Conservation (phyloP, 2,113 vertebrate species). For the Aspidoscelis tigris region DNA sequence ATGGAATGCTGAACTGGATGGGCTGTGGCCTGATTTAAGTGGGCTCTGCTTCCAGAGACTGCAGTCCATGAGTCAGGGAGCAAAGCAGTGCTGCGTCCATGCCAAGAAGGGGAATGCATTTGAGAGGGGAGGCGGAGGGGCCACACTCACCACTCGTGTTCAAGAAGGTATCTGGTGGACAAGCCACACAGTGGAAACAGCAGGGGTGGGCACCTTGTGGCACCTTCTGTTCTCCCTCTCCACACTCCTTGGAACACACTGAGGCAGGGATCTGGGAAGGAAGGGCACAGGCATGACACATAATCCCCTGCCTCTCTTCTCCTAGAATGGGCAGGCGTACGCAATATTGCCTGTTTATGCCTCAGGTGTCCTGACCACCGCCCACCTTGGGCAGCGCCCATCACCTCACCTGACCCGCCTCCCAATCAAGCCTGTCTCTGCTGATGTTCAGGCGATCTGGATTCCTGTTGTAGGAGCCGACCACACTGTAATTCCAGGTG, state of each 20-base stretch:
- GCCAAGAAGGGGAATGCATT: not conserved
- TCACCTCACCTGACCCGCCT: slow-evolving; percentile 59
- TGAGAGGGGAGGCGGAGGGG: not conserved
- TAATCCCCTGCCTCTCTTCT: not conserved
- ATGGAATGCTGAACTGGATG: no score
- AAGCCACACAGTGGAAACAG: slow-evolving; percentile 81
- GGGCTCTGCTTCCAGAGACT: no score
- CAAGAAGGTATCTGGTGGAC: slow-evolving; percentile 76
- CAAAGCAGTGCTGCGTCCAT: not conserved
- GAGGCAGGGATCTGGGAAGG: slow-evolving; percentile 64
- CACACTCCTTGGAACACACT: slow-evolving; percentile 62
- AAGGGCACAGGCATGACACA: not conserved
- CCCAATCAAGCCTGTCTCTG: slow-evolving; percentile 69
- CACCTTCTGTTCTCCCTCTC: slow-evolving; percentile 47
- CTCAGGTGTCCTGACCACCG: not conserved
- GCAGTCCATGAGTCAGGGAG: no score
- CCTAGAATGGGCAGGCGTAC: no score
- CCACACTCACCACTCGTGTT: slow-evolving; percentile 79
- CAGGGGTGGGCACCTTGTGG: slow-evolving; percentile 68
- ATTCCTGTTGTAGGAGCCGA: slow-evolving; percentile 74
- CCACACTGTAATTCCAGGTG: slow-evolving; percentile 48
- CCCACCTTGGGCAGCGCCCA: not conserved
- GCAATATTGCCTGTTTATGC: not conserved
- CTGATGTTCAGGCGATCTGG: slow-evolving; percentile 72
- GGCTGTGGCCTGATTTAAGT: no score